Conservation (phyloP, 2,888 invertebrate genomes). For the Lapara coniferarum region DNA sequence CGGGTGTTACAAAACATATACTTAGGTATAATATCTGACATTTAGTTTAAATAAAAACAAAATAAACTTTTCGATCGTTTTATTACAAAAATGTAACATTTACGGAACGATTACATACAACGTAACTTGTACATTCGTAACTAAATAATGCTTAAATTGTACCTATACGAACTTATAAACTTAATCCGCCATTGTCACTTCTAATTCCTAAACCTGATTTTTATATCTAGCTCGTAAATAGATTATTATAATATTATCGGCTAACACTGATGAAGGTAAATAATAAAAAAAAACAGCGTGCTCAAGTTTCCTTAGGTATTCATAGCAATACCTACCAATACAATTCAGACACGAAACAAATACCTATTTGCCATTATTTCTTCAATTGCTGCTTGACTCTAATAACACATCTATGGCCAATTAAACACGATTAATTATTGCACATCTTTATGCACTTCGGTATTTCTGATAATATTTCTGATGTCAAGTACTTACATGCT, state of each 20-base stretch:
- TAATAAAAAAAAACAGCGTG: background rate
- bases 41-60: background rate
- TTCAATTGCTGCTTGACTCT: too few relatives aligned
- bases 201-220: background rate
- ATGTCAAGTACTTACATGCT: slow-evolving; percentile 53
- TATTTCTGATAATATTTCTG: background rate
- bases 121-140: slow-evolving; percentile 35
- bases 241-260: too few relatives aligned
- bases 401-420: too few relatives aligned
- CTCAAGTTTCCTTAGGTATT: too few relatives aligned
- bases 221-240: too few relatives aligned
- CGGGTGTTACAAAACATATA: too few relatives aligned
- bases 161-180: background rate
- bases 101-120: slow-evolving; percentile 71
- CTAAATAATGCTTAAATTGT: slow-evolving; percentile 15
- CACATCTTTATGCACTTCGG: background rate
- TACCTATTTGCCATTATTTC: too few relatives aligned
- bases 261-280: too few relatives aligned
- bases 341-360: too few relatives aligned
- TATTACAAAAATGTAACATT: slow-evolving; percentile 62
- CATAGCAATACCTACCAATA: too few relatives aligned
- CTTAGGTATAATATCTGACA: too few relatives aligned
- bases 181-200: slow-evolving; percentile 6
- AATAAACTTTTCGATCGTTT: slow-evolving; percentile 36
- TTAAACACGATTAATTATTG: too few relatives aligned